Evolutionary conservation across 2,797 vertebrate genomes (phyloP).

Genomic region (Mallotus villosus): DNA sequence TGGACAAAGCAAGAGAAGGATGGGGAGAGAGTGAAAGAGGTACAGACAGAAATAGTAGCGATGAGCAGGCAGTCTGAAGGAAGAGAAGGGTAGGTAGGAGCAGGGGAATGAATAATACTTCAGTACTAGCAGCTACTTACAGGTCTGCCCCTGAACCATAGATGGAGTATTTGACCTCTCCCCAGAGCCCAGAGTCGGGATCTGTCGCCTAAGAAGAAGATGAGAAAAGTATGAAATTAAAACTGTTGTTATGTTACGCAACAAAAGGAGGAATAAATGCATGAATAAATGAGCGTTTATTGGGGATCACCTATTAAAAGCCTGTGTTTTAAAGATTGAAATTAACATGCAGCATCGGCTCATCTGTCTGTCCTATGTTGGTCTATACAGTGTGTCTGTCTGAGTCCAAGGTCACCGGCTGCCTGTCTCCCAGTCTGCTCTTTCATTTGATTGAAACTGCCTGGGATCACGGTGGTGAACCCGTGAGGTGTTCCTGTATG

Average conservation of each 20-base stretch:
- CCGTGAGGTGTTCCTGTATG: too few species aligned
- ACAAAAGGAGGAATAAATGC: not conserved
- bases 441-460: too few species aligned
- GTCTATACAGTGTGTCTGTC: not conserved
- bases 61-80: not conserved
- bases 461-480: too few species aligned
- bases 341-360: slow-evolving; percentile 54
- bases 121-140: slow-evolving; percentile 72
- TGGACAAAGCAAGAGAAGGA: not conserved
- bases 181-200: slow-evolving; percentile 94
- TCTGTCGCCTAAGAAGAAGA: slow-evolving; percentile 81
- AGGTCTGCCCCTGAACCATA: slow-evolving; percentile 89
- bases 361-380: slow-evolving; percentile 48
- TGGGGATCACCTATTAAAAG: slow-evolving; percentile 52
- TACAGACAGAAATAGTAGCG: too few species aligned
- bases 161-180: slow-evolving; percentile 92
- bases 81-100: not conserved
- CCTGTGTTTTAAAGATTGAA: slow-evolving; percentile 47
- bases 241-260: not conserved
- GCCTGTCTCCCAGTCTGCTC: too few species aligned
- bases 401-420: too few species aligned
- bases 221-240: slow-evolving; percentile 8
- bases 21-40: too few species aligned
- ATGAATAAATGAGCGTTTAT: slow-evolving; percentile 30
- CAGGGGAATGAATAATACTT: not conserved